Evolutionary conservation across 2,113 vertebrate species (phyloP), one percentile per base, ranked within the genome.

Genomic region (Cynoglossus semilaevis): DNA sequence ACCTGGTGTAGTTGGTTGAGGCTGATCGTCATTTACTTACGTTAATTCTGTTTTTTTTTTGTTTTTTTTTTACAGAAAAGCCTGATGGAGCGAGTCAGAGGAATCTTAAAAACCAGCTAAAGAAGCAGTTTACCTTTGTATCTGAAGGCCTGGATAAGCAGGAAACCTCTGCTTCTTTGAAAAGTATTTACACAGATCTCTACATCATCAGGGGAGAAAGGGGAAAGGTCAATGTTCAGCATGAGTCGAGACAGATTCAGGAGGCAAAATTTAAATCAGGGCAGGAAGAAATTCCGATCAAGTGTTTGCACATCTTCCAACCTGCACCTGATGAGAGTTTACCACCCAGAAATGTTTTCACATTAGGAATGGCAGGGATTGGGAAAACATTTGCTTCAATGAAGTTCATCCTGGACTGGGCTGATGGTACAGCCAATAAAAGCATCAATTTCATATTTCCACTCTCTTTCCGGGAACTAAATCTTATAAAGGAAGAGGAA

Each of bases 401-500:
- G 63, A 82, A 79, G 42, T 77, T 63, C 73, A 77, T 79, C 51
- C 60, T 82, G 56, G 77, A 83, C 63, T 83, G 81, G 81, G 72
- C 81, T 47, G 72, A 83, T 1, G 60, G 40, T 14, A n/a, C 0
- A 0, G 40, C 2, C 0, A 56, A 46, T 9, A 0, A 34, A n/a
- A 42, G 73, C 22, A 66, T 66, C 12, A 0, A 17, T 8, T 80
- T 0, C 9, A 68, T 52, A 8, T 76, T 81, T 54, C 75, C 69
- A 37, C 0, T 83, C 43, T 73, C 72, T 35, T 78, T 76, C 41
- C 56, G 60, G 6, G 74, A 83, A 41, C 44, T 82, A 17, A 82
- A 82, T 63, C 58, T 82, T 35, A 78, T 41, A 70, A 38, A 57
- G 54, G 46, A 70, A 0, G 0, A 17, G 15, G 18, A 59, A 5